Evolutionary conservation across 2,888 invertebrate genomes (phyloP), one percentile per base, ranked within the genome.

Genomic region (Oligia strigilis): DNA sequence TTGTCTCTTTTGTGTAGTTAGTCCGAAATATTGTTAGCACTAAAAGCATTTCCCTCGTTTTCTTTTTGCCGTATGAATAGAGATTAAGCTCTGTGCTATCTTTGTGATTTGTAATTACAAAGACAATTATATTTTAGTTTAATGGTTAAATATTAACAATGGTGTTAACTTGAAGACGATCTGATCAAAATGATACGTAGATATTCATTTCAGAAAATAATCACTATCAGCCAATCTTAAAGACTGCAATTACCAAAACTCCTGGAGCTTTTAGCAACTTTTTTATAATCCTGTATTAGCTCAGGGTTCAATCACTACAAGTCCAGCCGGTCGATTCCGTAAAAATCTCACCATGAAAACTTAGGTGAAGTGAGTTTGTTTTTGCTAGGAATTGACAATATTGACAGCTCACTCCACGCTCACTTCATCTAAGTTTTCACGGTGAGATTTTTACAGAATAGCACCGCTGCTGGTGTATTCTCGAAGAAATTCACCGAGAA

Each of bases 11-110:
- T 8, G 19, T 81, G 23, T 2, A 23, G 36, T 55, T 43, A 67
- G 72, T 80, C 70, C 73, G 72, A 83, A 85, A 86, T 83, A 80
- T 77, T 80, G 87, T 86, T 83, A 83, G 76, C 70, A 36, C 75
- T 80, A 76, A 83, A 85, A 80, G 72, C 83, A 72, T 83, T 86
- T 74, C 46, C 58, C 23, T 55, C 40, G 19, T 77, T 83, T 58
- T 36, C 49, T 43, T 81, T 81, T 73, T 65, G n/a, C 40, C 29
- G 72, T 49, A 43, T 64, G 83, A 81, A 85, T 69, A 76, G 62
- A 72, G 65, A 80, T 83, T 52, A 70, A 43, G n/a, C 43, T 58
- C n/a, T 52, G 19, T 62, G 52, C 62, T 72, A 46, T 67, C 46
- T 60, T 1, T 43, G 29, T 69, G 46, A 36, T 73, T 78, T 49